These are phyloP conservation scores for Nymphalis c-album DNA, from an alignment of 2,888 invertebrate species.

Conservation along the genomic window DNA sequence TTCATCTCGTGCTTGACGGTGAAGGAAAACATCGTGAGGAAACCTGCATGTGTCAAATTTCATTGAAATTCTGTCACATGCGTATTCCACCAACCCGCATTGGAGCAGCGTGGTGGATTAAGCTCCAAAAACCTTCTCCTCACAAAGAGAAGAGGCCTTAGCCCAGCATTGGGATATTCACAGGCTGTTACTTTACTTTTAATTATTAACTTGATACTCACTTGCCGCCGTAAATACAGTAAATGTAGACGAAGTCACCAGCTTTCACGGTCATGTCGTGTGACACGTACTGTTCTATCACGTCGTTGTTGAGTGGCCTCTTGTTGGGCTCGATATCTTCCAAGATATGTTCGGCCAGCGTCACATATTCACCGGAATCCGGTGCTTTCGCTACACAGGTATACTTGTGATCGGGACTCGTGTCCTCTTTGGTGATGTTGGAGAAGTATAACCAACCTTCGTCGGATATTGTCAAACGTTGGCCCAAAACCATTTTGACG, in stretches of 20 bases:
- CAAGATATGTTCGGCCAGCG: conserved; percentile 58
- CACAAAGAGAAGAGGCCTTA: no score
- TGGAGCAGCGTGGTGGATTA: no score
- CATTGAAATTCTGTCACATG: no score
- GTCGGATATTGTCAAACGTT: conserved; percentile 56
- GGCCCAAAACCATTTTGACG: conserved; percentile 45
- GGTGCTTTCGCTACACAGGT: conserved; percentile 60
- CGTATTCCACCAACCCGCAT: no score
- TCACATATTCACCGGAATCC: conserved; percentile 50
- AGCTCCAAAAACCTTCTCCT: no score
- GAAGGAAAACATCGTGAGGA: no score
- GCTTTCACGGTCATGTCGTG: conserved; percentile 52
- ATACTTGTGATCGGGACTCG: conserved; percentile 49
- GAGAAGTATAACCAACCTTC: conserved; percentile 65
- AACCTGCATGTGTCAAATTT: no score
- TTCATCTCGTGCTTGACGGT: no score
- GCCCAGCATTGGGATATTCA: no score
- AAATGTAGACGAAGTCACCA: conserved; percentile 54
- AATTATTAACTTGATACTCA: conserved; percentile 48
- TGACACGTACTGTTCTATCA: conserved; percentile 59
- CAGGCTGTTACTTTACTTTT: no score
- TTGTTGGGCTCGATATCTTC: conserved; percentile 41
- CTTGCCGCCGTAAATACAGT: conserved; percentile 71
- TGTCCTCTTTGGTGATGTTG: conserved; percentile 58
- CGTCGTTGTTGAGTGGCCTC: conserved; percentile 45